phyloP scores from a whole-genome alignment of 2,888 invertebrate genomes.

The Amphipoea lucens region DNA sequence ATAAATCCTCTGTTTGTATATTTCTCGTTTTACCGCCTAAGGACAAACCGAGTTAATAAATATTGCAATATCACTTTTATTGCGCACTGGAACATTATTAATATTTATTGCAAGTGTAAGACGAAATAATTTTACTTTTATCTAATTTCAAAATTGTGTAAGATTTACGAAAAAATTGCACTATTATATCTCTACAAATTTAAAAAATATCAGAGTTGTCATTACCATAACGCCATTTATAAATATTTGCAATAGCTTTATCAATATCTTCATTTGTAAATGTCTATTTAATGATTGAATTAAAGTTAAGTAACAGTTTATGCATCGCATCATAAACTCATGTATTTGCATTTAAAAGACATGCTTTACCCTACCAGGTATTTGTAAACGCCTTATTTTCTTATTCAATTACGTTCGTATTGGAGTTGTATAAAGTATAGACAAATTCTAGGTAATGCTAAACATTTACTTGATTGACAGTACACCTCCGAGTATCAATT shows the following conservation, averaged over 20 bases:
- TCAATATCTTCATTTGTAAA: not conserved
- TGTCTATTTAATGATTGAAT: not conserved
- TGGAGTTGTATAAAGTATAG: constrained; percentile 40
- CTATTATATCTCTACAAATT: no score
- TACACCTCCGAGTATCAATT: constrained; percentile 70
- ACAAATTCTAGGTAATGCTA: constrained; percentile 63
- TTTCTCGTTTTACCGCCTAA: not conserved
- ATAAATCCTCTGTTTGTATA: not conserved
- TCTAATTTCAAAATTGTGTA: constrained; percentile 9
- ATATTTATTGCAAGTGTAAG: not conserved
- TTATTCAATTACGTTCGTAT: constrained; percentile 49
- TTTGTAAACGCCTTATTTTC: constrained; percentile 40
- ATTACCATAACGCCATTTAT: not conserved
- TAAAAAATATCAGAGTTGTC: not conserved
- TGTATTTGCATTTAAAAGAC: constrained; percentile 26
- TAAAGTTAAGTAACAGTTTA: constrained; percentile 2
- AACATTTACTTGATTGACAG: constrained; percentile 74
- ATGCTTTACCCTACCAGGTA: constrained; percentile 18
- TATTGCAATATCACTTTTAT: not conserved
- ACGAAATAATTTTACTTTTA: not conserved
- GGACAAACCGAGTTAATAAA: not conserved
- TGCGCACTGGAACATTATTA: not conserved
- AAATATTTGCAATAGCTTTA: not conserved
- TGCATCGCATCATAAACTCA: constrained; percentile 3
- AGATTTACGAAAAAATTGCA: not conserved